Conservation (phyloP, 2,888 invertebrate genomes). For the Parnassius apollo region DNA sequence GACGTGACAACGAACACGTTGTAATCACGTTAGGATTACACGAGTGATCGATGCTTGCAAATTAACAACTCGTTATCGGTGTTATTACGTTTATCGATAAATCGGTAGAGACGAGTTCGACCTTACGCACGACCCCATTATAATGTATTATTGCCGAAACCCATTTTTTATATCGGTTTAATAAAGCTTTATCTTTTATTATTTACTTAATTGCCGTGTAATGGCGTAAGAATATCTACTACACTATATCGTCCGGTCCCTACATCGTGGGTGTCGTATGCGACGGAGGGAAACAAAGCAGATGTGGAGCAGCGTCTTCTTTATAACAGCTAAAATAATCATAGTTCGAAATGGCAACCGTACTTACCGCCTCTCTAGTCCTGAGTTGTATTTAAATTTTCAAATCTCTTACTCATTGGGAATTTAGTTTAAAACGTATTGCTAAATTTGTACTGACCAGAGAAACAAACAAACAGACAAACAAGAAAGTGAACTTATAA, state of each 20-base stretch:
- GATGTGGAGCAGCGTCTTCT: too few relatives aligned
- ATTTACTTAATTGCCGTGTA: conserved; percentile 5
- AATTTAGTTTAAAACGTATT: too few relatives aligned
- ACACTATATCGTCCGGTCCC: background rate
- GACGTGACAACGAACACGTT: conserved; percentile 39
- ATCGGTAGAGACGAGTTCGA: conserved; percentile 2
- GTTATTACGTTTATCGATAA: conserved; percentile 30
- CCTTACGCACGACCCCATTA: conserved; percentile 20
- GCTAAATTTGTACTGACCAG: too few relatives aligned
- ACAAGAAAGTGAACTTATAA: too few relatives aligned
- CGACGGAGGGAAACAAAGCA: too few relatives aligned
- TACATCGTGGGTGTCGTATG: too few relatives aligned
- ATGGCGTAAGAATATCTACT: background rate
- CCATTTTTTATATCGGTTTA: background rate
- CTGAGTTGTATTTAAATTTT: too few relatives aligned
- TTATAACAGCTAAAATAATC: too few relatives aligned
- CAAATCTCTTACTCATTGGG: too few relatives aligned
- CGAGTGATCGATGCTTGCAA: conserved; percentile 44
- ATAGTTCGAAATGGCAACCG: too few relatives aligned
- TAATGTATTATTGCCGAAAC: conserved; percentile 2
- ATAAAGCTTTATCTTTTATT: conserved; percentile 5
- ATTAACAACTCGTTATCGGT: conserved; percentile 43
- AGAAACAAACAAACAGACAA: too few relatives aligned
- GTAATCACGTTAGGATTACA: conserved; percentile 45
- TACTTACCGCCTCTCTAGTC: too few relatives aligned